Evolutionary conservation across 2,113 vertebrate genomes (phyloP).

Genomic region (Empidonax alnorum): DNA sequence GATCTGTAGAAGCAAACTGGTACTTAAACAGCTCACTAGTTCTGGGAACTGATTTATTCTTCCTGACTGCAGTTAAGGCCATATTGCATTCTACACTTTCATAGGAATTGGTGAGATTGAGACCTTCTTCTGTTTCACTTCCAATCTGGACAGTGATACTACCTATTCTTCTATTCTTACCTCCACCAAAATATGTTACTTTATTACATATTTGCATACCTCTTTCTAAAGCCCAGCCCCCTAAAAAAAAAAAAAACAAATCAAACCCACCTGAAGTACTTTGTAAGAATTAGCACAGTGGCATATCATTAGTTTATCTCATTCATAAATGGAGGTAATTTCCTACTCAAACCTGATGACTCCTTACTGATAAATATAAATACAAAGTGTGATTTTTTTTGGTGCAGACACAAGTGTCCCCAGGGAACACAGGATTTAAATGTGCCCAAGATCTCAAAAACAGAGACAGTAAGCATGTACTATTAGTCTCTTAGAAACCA

Average conservation of each 20-base stretch:
- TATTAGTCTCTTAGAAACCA: constrained; percentile 56
- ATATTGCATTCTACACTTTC: neutral
- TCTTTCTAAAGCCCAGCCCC: neutral
- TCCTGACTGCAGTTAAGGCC: neutral
- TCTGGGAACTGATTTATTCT: neutral
- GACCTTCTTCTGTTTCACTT: neutral
- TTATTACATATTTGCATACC: neutral
- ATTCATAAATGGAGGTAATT: neutral
- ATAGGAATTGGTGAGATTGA: neutral
- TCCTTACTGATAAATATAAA: neutral
- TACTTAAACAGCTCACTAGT: neutral
- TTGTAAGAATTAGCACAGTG: neutral
- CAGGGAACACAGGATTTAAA: neutral
- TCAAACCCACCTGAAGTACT: accelerated
- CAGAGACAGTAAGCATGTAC: neutral
- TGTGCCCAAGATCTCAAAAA: neutral
- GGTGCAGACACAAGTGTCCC: neutral
- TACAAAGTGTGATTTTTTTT: neutral
- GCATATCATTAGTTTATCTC: neutral
- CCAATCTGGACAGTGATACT: neutral
- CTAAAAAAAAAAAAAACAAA: neutral
- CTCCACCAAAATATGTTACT: neutral
- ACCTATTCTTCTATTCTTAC: neutral
- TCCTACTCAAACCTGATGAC: neutral
- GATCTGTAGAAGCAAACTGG: neutral